A percentile compares a stretch with the other conserved stretches of the same genome.
phyloP scores from a whole-genome alignment of 1,140 invertebrate species.

The Halictus rubicundus region DNA sequence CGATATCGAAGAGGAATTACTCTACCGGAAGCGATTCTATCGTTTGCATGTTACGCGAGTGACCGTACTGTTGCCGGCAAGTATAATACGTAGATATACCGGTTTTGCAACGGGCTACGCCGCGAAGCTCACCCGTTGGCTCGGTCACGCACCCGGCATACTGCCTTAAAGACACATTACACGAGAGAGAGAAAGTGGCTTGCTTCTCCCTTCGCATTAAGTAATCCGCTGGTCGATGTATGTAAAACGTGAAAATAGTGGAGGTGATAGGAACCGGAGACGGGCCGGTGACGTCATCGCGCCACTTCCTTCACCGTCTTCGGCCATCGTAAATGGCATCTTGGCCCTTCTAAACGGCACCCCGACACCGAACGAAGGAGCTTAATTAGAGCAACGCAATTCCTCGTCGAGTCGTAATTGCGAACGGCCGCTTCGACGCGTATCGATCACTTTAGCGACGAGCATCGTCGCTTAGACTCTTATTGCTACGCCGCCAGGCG shows the following conservation, averaged over 20 bases:
- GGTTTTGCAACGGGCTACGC: conserved; percentile 48
- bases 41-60: not conserved
- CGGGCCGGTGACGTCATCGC: conserved; percentile 18
- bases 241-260: conserved; percentile 40
- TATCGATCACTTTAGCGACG: conserved; percentile 17
- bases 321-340: not conserved
- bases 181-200: conserved; percentile 61
- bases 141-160: conserved; percentile 47
- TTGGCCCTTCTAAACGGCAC: not conserved
- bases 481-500: not conserved
- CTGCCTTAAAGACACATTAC: conserved; percentile 57
- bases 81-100: conserved; percentile 12
- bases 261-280: not conserved
- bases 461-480: not conserved
- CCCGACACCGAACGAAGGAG: not conserved
- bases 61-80: not conserved
- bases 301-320: conserved; percentile 28
- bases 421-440: conserved; percentile 11
- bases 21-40: not conserved
- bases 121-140: conserved; percentile 7
- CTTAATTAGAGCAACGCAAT: conserved; percentile 24
- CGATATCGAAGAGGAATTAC: not conserved
- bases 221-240: conserved; percentile 52
- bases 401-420: conserved; percentile 14
- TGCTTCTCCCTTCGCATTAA: conserved; percentile 55